Evolutionary conservation across 2,113 vertebrate genomes (phyloP).

Genomic region (Spizaetus ornatus): DNA sequence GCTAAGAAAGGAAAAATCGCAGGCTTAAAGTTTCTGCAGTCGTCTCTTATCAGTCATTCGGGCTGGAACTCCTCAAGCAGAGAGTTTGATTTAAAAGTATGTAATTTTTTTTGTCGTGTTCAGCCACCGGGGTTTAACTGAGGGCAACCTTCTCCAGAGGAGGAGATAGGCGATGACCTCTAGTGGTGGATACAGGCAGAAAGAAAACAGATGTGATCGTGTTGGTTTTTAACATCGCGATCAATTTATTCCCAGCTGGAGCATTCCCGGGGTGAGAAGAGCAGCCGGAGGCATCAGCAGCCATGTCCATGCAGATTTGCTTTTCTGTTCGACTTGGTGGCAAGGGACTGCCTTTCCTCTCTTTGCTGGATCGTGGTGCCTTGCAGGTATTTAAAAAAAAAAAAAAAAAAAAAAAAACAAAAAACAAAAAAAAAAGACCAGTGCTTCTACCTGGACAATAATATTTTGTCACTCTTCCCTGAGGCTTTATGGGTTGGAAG

Average conservation of each 20-base stretch:
- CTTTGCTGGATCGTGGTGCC: background rate
- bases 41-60: background rate
- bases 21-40: background rate
- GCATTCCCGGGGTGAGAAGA: background rate
- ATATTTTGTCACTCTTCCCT: background rate
- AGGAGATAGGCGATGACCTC: background rate
- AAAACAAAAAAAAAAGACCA: background rate
- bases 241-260: background rate
- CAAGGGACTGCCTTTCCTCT: background rate
- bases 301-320: background rate
- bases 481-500: background rate
- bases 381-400: background rate
- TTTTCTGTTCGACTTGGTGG: background rate
- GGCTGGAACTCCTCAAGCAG: background rate
- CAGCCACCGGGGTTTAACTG: background rate
- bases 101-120: background rate
- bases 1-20: background rate
- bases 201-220: accelerated
- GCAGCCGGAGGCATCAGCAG: background rate
- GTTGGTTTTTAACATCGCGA: accelerated
- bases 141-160: background rate
- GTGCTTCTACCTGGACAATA: background rate
- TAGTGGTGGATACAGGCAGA: background rate
- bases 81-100: background rate
- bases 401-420: background rate